These are phyloP conservation scores for Mastacembelus armatus DNA, from an alignment of 2,797 vertebrate genomes.

Conservation along the genomic window DNA sequence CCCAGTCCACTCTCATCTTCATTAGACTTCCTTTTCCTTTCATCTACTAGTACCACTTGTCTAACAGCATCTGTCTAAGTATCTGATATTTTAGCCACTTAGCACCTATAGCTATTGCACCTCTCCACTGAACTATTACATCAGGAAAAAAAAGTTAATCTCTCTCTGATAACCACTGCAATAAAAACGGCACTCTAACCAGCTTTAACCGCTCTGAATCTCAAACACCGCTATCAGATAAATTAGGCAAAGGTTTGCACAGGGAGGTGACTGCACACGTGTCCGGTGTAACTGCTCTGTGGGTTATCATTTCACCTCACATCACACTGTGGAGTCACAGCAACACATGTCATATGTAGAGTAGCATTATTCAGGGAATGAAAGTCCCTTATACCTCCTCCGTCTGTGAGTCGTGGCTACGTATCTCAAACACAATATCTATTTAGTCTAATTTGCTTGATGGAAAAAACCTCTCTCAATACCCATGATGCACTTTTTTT, in stretches of 20 bases:
- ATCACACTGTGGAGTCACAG: background rate
- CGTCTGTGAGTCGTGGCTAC: slow-evolving; percentile 21
- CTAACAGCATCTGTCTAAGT: background rate
- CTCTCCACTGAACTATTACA: slow-evolving; percentile 50
- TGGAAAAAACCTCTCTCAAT: background rate
- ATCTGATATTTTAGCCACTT: slow-evolving; percentile 40
- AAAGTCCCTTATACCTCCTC: background rate
- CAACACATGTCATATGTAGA: background rate
- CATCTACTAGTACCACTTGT: slow-evolving; percentile 20
- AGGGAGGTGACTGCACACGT: background rate
- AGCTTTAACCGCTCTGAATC: background rate
- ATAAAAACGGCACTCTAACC: slow-evolving; percentile 22
- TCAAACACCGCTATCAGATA: background rate
- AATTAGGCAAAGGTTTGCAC: background rate
- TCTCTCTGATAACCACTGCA: slow-evolving; percentile 6
- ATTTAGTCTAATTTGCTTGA: slow-evolving; percentile 23
- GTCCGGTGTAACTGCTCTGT: background rate
- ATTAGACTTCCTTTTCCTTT: slow-evolving; percentile 53
- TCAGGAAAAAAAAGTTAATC: slow-evolving; percentile 42
- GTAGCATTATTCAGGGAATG: background rate
- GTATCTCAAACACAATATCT: slow-evolving; percentile 10
- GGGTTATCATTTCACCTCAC: background rate
- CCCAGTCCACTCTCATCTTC: slow-evolving; percentile 8
- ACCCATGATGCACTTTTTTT: slow-evolving; percentile 1
- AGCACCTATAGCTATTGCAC: slow-evolving; percentile 44